Evolutionary conservation across 2,797 vertebrate genomes (phyloP), one percentile per base, ranked within the genome.

Genomic region (Catostomus latipinnis): DNA sequence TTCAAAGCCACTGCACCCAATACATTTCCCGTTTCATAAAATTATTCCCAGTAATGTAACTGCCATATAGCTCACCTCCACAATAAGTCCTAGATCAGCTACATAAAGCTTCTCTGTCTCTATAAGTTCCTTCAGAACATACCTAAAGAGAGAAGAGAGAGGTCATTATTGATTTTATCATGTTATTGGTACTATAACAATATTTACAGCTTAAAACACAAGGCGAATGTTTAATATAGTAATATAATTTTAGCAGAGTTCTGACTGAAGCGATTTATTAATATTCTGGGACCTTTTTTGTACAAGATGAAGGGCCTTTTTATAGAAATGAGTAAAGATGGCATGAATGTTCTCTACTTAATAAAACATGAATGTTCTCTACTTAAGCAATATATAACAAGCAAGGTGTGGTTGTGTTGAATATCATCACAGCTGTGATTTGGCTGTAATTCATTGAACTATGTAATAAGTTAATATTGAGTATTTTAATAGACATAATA

Each of bases 61-160:
- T 66, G n/a, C 72, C 61, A 74, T 75, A 53, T 13, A 57, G 12
- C 88, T 93, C 90, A 96, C 96, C 95, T 97, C 94, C 86, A 98
- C 96, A 80, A 98, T 96, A 89, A 95, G 91, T 76, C 95, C 94
- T 89, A 98, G 93, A 90, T 98, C 95, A 74, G 87, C 92, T 88
- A 98, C 96, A 48, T 98, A 98, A 89, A 96, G 91, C 88, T 96
- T 96, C 92, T 98, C 96, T 14, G 96, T 98, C 90, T 97, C 96
- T 78, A 95, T 92, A 85, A 98, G 94, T 91, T 98, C 96, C 88
- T 92, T 92, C 86, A 98, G 92, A 63, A 98, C 96, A 77, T 96
- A 97, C 94, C 96, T 98, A 87, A 65, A 81, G 85, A 85, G 50
- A 74, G 43, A 22, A 22, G 52, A 77, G 48, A 49, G 12, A 71